These are phyloP conservation scores for Euclidia mi DNA, from an alignment of 2,888 invertebrate species.

Conservation along the genomic window DNA sequence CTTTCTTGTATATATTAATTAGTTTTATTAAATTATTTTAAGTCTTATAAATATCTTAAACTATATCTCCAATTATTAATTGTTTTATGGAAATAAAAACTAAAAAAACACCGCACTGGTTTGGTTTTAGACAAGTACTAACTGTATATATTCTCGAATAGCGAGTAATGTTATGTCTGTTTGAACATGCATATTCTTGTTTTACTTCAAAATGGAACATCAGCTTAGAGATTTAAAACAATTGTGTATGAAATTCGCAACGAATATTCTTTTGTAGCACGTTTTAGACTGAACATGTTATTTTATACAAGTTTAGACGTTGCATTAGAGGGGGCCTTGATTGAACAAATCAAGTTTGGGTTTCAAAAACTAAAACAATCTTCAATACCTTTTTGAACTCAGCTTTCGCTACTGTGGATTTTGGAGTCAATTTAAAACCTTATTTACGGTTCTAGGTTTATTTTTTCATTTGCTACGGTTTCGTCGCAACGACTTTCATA, in stretches of 20 bases:
- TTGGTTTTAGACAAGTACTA: constrained; percentile 13
- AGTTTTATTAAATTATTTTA: too few relatives aligned
- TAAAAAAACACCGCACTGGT: background rate
- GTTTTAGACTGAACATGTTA: background rate
- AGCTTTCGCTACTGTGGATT: constrained; percentile 15
- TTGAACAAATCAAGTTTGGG: constrained; percentile 1
- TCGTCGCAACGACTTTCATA: constrained; percentile 28
- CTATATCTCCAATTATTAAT: too few relatives aligned
- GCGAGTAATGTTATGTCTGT: constrained; percentile 23
- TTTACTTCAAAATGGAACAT: constrained; percentile 34
- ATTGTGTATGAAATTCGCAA: background rate
- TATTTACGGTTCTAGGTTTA: constrained; percentile 28
- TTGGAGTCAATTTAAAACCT: constrained; percentile 15
- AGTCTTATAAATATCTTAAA: too few relatives aligned
- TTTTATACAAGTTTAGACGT: background rate
- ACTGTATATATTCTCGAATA: constrained; percentile 1
- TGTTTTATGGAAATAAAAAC: too few relatives aligned
- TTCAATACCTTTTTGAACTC: constrained; percentile 18
- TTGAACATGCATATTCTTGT: constrained; percentile 24
- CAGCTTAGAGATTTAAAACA: constrained; percentile 14
- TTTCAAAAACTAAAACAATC: background rate
- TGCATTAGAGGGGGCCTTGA: background rate
- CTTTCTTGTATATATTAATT: too few relatives aligned
- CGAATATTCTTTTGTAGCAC: background rate
- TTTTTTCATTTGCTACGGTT: constrained; percentile 31